Evolutionary conservation across 2,797 vertebrate genomes (phyloP), one percentile per base, ranked within the genome.

Genomic region (Rhyacichthys aspro): DNA sequence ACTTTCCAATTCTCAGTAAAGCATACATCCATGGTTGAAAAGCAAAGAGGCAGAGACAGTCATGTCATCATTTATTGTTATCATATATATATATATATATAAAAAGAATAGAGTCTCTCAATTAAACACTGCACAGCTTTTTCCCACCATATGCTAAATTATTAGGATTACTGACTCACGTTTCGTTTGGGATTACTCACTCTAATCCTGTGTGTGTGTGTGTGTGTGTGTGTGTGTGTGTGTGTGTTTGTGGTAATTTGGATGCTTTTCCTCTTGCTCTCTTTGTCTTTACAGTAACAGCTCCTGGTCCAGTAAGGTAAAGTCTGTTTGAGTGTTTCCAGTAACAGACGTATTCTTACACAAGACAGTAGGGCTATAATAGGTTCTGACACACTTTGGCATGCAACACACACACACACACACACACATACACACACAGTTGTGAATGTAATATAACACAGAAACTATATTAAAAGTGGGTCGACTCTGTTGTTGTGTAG

Each of bases 361-460:
- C 53, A 59, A 63, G 62, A 79, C 77, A 82, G 57, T 55, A 74
- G 41, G 62, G 33, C 78, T 79, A 72, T 84, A 83, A 72, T n/a
- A n/a, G n/a, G n/a, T n/a, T n/a, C n/a, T 72, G 47, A 52, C 43
- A 41, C 59, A 15, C 63, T 37, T 61, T 37, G 58, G 34, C 61
- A 68, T 45, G 32, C 42, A 54, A 32, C 16, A 50, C 52, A 67
- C 37, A 42, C 16, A 50, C 52, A 67, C 37, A 42, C 16, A 50
- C 52, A 67, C 37, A 42, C n/a, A n/a, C n/a, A n/a, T n/a, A n/a
- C n/a, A n/a, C 16, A 50, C 52, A 67, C 37, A 42, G 36, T 38
- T 43, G 36, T 44, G 23, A 32, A 36, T 52, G 9, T 34, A 33
- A 55, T 43, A 43, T 19, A 19, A 38, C 23, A 58, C 45, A 45